Evolutionary conservation across 2,888 invertebrate genomes (phyloP).

Genomic region (Oscheius sp.): DNA sequence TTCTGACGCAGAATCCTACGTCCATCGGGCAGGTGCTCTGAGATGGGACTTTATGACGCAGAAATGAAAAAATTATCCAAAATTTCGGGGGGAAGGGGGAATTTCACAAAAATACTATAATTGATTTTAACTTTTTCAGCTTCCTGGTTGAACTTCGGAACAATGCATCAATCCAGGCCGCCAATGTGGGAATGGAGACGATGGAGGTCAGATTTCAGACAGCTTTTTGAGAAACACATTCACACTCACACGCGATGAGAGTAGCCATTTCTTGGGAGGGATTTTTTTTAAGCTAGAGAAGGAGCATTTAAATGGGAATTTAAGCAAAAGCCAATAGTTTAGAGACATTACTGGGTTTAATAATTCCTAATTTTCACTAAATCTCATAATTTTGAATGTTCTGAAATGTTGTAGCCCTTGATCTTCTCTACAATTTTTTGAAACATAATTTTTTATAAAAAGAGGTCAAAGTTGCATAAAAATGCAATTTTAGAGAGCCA

Average conservation of each 20-base stretch:
- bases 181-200: not conserved
- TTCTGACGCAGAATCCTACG: not conserved
- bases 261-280: not conserved
- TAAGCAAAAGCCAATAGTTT: not conserved
- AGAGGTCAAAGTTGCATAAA: no score
- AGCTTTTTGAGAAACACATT: not conserved
- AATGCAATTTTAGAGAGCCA: not conserved
- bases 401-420: no score
- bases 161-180: conserved; percentile 10
- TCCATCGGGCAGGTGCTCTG: not conserved
- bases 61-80: not conserved
- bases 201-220: conserved; percentile 20
- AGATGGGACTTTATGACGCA: not conserved
- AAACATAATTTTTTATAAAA: no score
- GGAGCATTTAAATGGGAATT: not conserved
- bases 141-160: conserved; percentile 19
- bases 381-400: no score
- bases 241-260: not conserved
- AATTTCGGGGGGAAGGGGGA: not conserved
- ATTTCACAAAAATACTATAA: not conserved
- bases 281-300: not conserved
- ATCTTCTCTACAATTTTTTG: no score
- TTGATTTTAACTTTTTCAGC: not conserved
- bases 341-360: no score
- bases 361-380: no score